A percentile compares a stretch with the other conserved stretches of the same genome.
Evolutionary conservation across 2,113 vertebrate genomes (phyloP).

Genomic region (Mormyrus lacerda): DNA sequence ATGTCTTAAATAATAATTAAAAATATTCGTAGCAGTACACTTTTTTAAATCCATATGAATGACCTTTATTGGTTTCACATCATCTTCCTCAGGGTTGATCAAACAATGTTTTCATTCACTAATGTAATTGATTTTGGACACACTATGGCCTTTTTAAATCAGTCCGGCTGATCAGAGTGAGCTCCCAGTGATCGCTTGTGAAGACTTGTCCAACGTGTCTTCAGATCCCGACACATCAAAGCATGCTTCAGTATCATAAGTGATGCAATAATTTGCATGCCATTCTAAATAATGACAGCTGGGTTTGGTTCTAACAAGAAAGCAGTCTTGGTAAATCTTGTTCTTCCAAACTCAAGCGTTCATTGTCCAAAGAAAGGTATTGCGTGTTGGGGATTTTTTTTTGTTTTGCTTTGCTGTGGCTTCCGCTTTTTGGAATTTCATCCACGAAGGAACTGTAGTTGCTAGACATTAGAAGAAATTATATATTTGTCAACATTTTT

Average conservation of each 20-base stretch:
- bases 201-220: slow-evolving; percentile 13
- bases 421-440: not conserved
- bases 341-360: not conserved
- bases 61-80: not conserved
- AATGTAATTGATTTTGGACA: not conserved
- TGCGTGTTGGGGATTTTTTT: not conserved
- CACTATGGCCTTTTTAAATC: not conserved
- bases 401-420: not conserved
- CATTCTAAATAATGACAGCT: not conserved
- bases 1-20: not conserved
- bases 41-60: not conserved
- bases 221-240: not conserved
- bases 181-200: not conserved
- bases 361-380: not conserved
- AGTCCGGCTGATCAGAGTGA: not conserved
- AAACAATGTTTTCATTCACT: not conserved
- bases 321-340: not conserved
- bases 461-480: not conserved
- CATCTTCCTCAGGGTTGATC: not conserved
- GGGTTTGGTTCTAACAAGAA: not conserved
- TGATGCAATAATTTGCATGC: slow-evolving; percentile 5
- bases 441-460: not conserved
- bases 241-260: not conserved
- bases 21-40: not conserved
- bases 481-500: not conserved